Base-by-base conservation (phyloP, 2,113 vertebrate genomes). In the Sceloporus tristichus region DNA sequence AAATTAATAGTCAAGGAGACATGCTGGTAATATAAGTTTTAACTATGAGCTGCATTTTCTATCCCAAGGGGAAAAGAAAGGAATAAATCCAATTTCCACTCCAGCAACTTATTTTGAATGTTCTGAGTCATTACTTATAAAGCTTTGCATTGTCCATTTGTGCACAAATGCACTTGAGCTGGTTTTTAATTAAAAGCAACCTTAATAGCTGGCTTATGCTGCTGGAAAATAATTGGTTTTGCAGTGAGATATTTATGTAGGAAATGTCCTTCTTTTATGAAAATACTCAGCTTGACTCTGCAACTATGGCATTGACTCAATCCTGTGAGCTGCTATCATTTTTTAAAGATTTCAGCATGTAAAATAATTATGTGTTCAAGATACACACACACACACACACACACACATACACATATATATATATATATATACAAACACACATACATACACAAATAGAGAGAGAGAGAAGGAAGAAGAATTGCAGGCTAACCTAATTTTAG, bases 151-250 rank as follows among this genome's bases (percentile, higher is more conserved):
- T 90, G 68, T 90, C 86, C 76, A 85, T 92, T 91, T 90, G 79
- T 93, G 73, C 78, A 79, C 7, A 94, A 93, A 91, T 81, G 42
- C 78, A 87, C n/a, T 91, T 91, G 75, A 91, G 79, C 78, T 91
- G n/a, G 70, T 94, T 94, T 62, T 94, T 91, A 95, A 96, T 92
- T 95, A 91, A 93, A 92, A 94, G 0, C 0, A 88, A 3, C 42
- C 90, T 90, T 91, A 94, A 83, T 74, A 90, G 87, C 53, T 65
- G 1, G 0, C 77, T 93, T 93, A 76, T 88, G 40, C 9, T 74
- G 19, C 56, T 92, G 82, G 82, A 88, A 90, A 90, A 85, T 34
- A 89, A 88, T 66, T 89, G 23, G 0, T 70, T 89, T 90, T 94
- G 76, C 62, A 18, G 0, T 42, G 77, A 27, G 14, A 89, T 84